Evolutionary conservation across 1,140 invertebrate genomes (phyloP).

Genomic region (Habropoda laboriosa): DNA sequence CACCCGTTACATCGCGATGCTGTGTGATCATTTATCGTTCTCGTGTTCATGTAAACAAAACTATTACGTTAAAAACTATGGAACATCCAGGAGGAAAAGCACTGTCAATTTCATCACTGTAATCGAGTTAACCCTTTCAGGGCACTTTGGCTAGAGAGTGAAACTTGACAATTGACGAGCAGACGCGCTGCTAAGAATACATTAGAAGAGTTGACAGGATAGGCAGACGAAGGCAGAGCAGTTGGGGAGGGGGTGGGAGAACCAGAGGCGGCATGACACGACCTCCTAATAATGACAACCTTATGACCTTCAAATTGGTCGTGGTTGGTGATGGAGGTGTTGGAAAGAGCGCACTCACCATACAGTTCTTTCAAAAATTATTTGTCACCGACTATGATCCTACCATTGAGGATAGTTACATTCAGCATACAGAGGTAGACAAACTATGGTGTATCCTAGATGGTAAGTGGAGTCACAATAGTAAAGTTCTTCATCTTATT

Average conservation of each 20-base stretch:
- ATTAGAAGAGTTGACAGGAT: constrained; percentile 70
- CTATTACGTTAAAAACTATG: background rate
- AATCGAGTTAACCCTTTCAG: constrained; percentile 29
- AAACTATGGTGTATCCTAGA: constrained; percentile 95
- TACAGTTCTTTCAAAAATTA: constrained; percentile 93
- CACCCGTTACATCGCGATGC: constrained; percentile 38
- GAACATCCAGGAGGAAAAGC: background rate
- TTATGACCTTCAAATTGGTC: constrained; percentile 93
- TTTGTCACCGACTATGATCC: constrained; percentile 96
- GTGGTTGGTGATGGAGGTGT: constrained; percentile 95
- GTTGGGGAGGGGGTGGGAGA: constrained; percentile 67
- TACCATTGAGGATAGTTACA: constrained; percentile 95
- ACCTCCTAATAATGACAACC: constrained; percentile 90
- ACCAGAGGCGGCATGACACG: constrained; percentile 82
- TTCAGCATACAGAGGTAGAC: constrained; percentile 96
- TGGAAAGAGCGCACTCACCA: constrained; percentile 95
- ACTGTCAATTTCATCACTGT: background rate
- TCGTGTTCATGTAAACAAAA: constrained; percentile 13
- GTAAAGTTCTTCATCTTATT: background rate
- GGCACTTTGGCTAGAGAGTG: constrained; percentile 1
- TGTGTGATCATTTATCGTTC: constrained; percentile 23
- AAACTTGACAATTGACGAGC: constrained; percentile 25
- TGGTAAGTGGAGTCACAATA: constrained; percentile 84
- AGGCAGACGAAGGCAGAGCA: constrained; percentile 71
- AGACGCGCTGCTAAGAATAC: constrained; percentile 44